Evolutionary conservation across 1,140 invertebrate genomes (phyloP), one percentile per base, ranked within the genome.

Genomic region (Pygmarrhopalites habei): DNA sequence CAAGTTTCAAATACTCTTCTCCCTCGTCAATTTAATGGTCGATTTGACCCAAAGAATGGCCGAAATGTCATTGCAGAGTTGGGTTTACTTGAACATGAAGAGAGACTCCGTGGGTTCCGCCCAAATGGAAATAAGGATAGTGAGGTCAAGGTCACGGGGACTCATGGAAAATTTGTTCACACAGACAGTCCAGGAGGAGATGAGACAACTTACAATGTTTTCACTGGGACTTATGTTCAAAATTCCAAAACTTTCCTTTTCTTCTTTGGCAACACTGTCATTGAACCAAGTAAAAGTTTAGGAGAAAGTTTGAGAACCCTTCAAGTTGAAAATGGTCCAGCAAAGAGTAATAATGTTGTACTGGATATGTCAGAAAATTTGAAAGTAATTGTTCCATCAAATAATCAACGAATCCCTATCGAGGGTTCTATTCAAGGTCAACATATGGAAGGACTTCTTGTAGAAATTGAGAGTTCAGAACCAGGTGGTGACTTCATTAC

Each of bases 241-340:
- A 66, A 73, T 52, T 60, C 60, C 7, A 74, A 73, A 44, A 75
- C 74, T 4, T 75, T 72, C 57, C 64, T 72, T 12, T 74, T 75
- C 65, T 74, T 75, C 67, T 74, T 73, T 66, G 74, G 73, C 17
- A 74, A 74, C 44, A 72, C 72, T 2, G 72, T 64, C 15, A 62
- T 71, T 39, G 57, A 62, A 14, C 43, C 67, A 17, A 62, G 30
- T 14, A 58, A 58, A 21, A 39, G 28, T 0, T 26, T 46, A 25
- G 39, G 47, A 23, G 30, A 41, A 41, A 57, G 61, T 26, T 57
- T 30, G 4, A 58, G 64, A 41, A 66, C 67, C 0, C 65, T 73
- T 2, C 39, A 70, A 1, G 66, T 71, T 14, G 70, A 73, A 28
- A 69, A 69, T 53, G 70, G 70, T 14, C 43, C 58, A 2, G 35